Evolutionary conservation across 2,888 invertebrate species (phyloP).

Genomic region (Octonoba sinensis): DNA sequence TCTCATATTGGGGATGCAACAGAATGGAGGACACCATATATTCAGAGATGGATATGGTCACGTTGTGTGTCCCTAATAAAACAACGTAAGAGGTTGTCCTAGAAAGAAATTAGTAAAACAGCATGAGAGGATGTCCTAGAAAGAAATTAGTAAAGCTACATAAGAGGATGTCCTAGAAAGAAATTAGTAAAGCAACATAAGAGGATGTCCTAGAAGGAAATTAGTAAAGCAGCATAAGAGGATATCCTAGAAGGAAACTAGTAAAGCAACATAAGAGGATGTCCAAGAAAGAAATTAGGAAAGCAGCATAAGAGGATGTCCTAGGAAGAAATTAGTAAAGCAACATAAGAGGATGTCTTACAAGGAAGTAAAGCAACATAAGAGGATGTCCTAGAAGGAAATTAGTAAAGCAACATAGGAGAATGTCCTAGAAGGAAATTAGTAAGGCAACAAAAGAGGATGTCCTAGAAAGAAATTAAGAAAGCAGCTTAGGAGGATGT

Average conservation of each 20-base stretch:
- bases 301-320: too few species aligned
- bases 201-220: too few species aligned
- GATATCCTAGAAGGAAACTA: too few species aligned
- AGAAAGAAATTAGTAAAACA: not conserved
- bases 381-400: not conserved
- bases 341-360: not conserved
- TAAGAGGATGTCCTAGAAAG: too few species aligned
- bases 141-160: not conserved
- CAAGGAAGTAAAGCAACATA: not conserved
- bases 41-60: slow-evolving; percentile 25
- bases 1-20: slow-evolving; percentile 38
- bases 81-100: slow-evolving; percentile 44
- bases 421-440: slow-evolving; percentile 19
- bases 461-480: not conserved
- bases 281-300: too few species aligned
- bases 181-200: not conserved
- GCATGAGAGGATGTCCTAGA: not conserved
- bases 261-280: not conserved
- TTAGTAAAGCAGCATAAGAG: not conserved
- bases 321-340: too few species aligned
- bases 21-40: slow-evolving; percentile 29
- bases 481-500: too few species aligned
- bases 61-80: slow-evolving; percentile 45
- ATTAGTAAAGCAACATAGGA: slow-evolving; percentile 42
- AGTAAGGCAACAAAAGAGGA: not conserved